Conservation (phyloP, 2,797 vertebrate species). For the Petrocephalus schoutedeni region DNA sequence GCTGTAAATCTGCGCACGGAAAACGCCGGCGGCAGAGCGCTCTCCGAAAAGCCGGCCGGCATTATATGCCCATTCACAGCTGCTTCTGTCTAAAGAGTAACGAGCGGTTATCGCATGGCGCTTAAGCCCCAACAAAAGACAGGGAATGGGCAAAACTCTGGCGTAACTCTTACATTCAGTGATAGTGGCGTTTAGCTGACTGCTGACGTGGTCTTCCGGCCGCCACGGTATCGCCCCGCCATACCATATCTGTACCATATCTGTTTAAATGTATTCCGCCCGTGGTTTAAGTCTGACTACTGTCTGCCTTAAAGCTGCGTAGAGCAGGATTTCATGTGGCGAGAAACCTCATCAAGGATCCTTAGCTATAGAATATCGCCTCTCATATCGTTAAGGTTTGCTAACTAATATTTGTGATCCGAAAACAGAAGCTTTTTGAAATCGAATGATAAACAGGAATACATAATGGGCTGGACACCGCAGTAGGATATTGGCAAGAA, state of each 20-base stretch:
- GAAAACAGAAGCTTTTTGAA: background rate
- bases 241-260: background rate
- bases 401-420: background rate
- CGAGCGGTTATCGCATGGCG: background rate
- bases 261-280: background rate
- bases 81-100: slow-evolving; percentile 8
- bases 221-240: background rate
- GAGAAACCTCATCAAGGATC: background rate
- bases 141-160: background rate
- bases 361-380: background rate
- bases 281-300: background rate
- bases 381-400: background rate
- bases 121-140: background rate
- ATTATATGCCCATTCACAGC: background rate
- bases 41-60: background rate
- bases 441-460: background rate
- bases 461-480: background rate
- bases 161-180: background rate
- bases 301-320: background rate
- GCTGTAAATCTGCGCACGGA: background rate
- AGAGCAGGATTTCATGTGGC: background rate
- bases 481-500: background rate
- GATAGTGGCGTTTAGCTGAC: background rate
- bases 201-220: background rate
- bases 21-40: background rate